These are phyloP conservation scores for Oncopeltus fasciatus DNA, from an alignment of 1,140 invertebrate species.

Conservation along the genomic window DNA sequence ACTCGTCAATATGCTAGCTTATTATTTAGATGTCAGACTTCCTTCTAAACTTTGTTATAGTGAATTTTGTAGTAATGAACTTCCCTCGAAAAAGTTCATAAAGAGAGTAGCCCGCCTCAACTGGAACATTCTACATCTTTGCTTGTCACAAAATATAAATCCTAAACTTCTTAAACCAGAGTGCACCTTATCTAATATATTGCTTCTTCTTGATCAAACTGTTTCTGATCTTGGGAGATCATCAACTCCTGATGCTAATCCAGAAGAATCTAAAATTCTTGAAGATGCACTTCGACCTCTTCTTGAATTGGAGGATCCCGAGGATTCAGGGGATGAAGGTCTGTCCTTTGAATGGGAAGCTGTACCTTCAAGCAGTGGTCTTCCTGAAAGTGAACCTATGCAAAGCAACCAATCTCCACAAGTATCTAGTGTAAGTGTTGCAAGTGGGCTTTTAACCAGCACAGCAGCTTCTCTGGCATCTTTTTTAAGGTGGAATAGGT, in stretches of 20 bases:
- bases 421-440: slow-evolving; percentile 39
- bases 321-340: slow-evolving; percentile 47
- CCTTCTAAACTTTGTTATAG: slow-evolving; percentile 62
- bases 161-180: slow-evolving; percentile 44
- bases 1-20: slow-evolving; percentile 60
- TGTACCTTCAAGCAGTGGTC: slow-evolving; percentile 30
- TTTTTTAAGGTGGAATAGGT: slow-evolving; percentile 37
- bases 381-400: neutral
- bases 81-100: slow-evolving; percentile 54
- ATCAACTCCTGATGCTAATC: slow-evolving; percentile 38
- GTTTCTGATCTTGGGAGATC: slow-evolving; percentile 53
- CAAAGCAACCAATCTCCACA: slow-evolving; percentile 23
- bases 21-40: slow-evolving; percentile 57
- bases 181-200: slow-evolving; percentile 57
- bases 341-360: slow-evolving; percentile 52
- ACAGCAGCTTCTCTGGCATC: slow-evolving; percentile 51
- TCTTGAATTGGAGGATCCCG: slow-evolving; percentile 43
- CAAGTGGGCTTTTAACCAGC: slow-evolving; percentile 49
- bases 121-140: slow-evolving; percentile 66
- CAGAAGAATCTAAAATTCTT: slow-evolving; percentile 33
- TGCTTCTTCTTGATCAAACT: slow-evolving; percentile 49
- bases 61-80: slow-evolving; percentile 55
- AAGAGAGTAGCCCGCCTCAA: slow-evolving; percentile 62
- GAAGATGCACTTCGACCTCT: slow-evolving; percentile 42
- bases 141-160: slow-evolving; percentile 61